Percentiles rank a stretch among this genome's conserved stretches.
phyloP scores from a whole-genome alignment of 2,888 invertebrate genomes.

The Sarcophaga carnaria region DNA sequence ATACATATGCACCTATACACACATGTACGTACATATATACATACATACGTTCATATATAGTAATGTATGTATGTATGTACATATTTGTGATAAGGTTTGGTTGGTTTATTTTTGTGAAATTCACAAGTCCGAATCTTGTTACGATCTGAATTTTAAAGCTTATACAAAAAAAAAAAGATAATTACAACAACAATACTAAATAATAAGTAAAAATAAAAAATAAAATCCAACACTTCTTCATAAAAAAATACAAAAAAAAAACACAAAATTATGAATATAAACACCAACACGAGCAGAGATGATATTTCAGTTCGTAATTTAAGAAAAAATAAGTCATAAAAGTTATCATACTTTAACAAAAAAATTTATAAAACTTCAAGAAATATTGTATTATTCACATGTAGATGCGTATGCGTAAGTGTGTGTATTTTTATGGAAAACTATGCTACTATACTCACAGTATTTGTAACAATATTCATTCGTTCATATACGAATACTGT shows the following conservation, averaged over 20 bases:
- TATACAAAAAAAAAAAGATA: conserved; percentile 36
- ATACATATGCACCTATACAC: conserved; percentile 20
- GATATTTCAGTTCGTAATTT: conserved; percentile 39
- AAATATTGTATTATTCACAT: conserved; percentile 14
- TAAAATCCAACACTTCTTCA: conserved; percentile 19
- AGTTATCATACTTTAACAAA: conserved; percentile 54
- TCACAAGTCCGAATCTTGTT: conserved; percentile 32
- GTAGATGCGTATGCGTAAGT: neutral
- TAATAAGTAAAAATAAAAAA: conserved; percentile 16
- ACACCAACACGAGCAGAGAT: conserved; percentile 29
- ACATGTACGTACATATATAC: conserved; percentile 14
- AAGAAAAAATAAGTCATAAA: conserved; percentile 61
- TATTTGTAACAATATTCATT: conserved; percentile 28
- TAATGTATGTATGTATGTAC: neutral
- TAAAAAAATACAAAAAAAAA: neutral
- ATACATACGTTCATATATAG: neutral
- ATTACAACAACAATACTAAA: neutral
- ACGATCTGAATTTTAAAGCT: conserved; percentile 48
- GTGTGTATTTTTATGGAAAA: conserved; percentile 28
- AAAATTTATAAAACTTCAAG: conserved; percentile 4
- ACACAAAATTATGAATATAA: conserved; percentile 24
- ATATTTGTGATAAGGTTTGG: conserved; percentile 34
- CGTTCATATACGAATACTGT: neutral
- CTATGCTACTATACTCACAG: conserved; percentile 18
- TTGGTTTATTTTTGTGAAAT: conserved; percentile 44